Conservation (phyloP, 2,113 vertebrate species). For the Hyla sarda region DNA sequence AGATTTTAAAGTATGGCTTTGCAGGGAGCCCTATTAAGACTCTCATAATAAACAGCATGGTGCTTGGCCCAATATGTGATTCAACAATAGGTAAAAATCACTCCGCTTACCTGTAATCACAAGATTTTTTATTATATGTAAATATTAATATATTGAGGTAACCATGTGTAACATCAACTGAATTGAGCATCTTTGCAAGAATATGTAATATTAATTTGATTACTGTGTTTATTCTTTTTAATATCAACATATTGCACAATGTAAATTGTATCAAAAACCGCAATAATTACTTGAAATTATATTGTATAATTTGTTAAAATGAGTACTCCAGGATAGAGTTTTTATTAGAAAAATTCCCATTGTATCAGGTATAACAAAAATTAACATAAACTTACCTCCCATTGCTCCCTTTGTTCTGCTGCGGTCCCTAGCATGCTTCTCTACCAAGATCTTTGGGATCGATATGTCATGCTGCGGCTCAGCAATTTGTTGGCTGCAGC, state of each 20-base stretch:
- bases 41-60: constrained; percentile 6
- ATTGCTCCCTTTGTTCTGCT: too few species aligned
- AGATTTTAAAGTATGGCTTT: constrained; percentile 11
- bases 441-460: too few species aligned
- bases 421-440: too few species aligned
- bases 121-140: background rate
- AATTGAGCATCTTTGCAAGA: background rate
- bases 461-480: too few species aligned
- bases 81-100: background rate
- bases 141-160: background rate
- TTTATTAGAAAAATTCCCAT: too few species aligned
- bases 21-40: background rate
- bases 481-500: too few species aligned
- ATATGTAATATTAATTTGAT: background rate
- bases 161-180: background rate
- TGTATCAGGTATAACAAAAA: too few species aligned
- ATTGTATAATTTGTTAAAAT: background rate
- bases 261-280: background rate
- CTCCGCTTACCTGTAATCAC: constrained; percentile 4
- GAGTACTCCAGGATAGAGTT: too few species aligned
- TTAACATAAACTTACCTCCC: too few species aligned
- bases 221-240: background rate
- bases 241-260: background rate
- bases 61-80: background rate
- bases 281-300: background rate